A percentile compares a stretch with the other conserved stretches of the same genome.
Evolutionary conservation across 2,888 invertebrate species (phyloP).

Genomic region (Acleris cristana): DNA sequence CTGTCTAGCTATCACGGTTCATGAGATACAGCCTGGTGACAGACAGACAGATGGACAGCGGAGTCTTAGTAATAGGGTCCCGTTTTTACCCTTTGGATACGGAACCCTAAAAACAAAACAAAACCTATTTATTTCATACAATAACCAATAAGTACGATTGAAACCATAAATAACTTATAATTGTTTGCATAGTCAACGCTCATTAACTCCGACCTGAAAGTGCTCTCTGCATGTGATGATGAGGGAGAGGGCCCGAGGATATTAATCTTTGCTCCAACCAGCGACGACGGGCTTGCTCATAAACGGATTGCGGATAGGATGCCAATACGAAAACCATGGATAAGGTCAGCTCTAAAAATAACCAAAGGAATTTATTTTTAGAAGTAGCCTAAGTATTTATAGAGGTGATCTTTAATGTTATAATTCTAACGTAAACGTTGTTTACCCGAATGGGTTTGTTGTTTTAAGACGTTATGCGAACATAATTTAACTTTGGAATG

Average conservation of each 20-base stretch:
- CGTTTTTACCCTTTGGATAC: too few relatives aligned
- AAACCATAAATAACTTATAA: slow-evolving; percentile 37
- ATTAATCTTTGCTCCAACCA: slow-evolving; percentile 39
- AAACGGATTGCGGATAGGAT: slow-evolving; percentile 39
- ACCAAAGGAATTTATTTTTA: not conserved
- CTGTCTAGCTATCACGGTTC: too few relatives aligned
- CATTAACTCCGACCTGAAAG: slow-evolving; percentile 58
- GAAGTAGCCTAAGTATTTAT: not conserved
- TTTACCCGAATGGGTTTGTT: not conserved
- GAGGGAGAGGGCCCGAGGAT: slow-evolving; percentile 50
- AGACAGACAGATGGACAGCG: too few relatives aligned
- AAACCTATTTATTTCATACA: not conserved
- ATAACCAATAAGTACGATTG: not conserved
- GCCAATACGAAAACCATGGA: slow-evolving; percentile 48
- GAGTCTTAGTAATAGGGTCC: too few relatives aligned
- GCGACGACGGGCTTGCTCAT: slow-evolving; percentile 37
- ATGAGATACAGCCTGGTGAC: too few relatives aligned
- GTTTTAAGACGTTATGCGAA: not conserved
- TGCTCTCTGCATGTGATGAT: slow-evolving; percentile 45
- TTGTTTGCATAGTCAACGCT: slow-evolving; percentile 49
- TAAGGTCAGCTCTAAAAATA: slow-evolving; percentile 49
- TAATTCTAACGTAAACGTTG: not conserved
- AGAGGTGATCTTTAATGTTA: not conserved
- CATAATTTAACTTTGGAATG: too few relatives aligned
- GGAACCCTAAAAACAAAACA: not conserved